A percentile compares a stretch with the other conserved stretches of the same genome.
phyloP scores from a whole-genome alignment of 2,113 vertebrate species.

The Arvicanthis niloticus region DNA sequence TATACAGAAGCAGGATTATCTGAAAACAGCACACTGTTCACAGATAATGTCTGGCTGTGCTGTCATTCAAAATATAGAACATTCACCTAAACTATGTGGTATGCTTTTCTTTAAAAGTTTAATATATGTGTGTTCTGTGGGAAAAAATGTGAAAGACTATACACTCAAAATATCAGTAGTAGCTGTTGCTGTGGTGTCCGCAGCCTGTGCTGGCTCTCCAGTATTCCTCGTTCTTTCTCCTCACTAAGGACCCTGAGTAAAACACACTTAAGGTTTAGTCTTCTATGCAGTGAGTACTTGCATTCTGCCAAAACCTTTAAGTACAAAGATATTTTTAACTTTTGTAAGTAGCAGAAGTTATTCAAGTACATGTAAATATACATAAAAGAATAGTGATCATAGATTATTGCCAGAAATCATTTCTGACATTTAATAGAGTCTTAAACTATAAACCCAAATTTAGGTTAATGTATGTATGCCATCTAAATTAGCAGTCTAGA shows the following conservation, averaged over 20 bases:
- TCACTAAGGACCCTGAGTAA: not conserved
- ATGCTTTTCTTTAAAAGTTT: not conserved
- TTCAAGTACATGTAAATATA: not conserved
- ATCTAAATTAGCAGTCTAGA: not conserved
- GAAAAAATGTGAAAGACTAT: not conserved
- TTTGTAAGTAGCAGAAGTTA: not conserved
- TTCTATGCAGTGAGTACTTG: not conserved
- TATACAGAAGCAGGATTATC: not conserved
- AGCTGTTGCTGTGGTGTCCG: not conserved
- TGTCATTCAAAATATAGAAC: not conserved
- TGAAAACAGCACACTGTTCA: not conserved
- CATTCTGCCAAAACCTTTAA: not conserved
- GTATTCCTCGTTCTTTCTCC: not conserved
- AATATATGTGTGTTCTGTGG: not conserved
- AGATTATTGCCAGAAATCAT: not conserved
- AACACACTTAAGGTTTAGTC: not conserved
- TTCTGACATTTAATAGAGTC: not conserved
- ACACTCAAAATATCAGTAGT: not conserved
- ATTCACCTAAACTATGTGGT: not conserved
- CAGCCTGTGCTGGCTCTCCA: not conserved
- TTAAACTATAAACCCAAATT: not conserved
- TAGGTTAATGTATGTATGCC: not conserved
- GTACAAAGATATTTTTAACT: not conserved
- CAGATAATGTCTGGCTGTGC: not conserved
- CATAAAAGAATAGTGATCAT: not conserved